phyloP scores from a whole-genome alignment of 2,113 vertebrate genomes.

The Lampris megalopsis region DNA sequence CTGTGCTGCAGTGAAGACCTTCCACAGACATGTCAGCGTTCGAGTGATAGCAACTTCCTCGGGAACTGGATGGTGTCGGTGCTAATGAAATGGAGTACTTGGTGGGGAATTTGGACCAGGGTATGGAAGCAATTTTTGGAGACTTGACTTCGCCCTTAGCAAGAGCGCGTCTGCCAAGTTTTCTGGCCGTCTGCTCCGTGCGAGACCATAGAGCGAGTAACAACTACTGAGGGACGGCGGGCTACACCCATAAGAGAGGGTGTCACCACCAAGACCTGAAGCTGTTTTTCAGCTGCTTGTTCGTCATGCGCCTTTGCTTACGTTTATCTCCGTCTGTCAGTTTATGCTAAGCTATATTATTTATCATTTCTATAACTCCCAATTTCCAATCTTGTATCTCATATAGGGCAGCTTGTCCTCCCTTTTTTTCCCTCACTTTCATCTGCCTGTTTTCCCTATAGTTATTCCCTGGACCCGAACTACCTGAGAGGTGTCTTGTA shows the following conservation, averaged over 20 bases:
- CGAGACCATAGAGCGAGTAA: constrained; percentile 49
- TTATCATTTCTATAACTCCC: constrained; percentile 41
- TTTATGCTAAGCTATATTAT: constrained; percentile 44
- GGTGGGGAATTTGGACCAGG: constrained; percentile 30
- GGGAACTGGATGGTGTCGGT: constrained; percentile 32
- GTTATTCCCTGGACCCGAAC: constrained; percentile 37
- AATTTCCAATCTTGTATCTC: constrained; percentile 43
- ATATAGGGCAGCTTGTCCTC: constrained; percentile 35
- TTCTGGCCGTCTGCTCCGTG: constrained; percentile 37
- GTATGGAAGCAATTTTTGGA: constrained; percentile 65
- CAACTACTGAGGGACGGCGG: constrained; percentile 54
- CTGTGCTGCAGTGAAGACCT: constrained; percentile 12
- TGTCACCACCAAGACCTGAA: constrained; percentile 57
- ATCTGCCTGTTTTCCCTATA: constrained; percentile 37
- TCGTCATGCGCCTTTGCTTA: constrained; percentile 53
- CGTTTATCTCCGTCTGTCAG: constrained; percentile 53
- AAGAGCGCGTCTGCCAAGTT: constrained; percentile 30
- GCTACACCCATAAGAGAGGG: constrained; percentile 71
- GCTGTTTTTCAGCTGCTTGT: constrained; percentile 53
- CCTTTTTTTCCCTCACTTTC: constrained; percentile 9
- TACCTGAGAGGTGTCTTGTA: constrained; percentile 40
- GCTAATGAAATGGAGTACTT: constrained; percentile 43
- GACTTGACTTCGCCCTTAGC: constrained; percentile 48
- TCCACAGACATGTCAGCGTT: constrained; percentile 15
- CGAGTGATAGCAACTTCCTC: constrained; percentile 45